Percentiles rank a stretch among this genome's conserved stretches.
Evolutionary conservation across 2,797 vertebrate genomes (phyloP).

Genomic region (Taeniopygia guttata): DNA sequence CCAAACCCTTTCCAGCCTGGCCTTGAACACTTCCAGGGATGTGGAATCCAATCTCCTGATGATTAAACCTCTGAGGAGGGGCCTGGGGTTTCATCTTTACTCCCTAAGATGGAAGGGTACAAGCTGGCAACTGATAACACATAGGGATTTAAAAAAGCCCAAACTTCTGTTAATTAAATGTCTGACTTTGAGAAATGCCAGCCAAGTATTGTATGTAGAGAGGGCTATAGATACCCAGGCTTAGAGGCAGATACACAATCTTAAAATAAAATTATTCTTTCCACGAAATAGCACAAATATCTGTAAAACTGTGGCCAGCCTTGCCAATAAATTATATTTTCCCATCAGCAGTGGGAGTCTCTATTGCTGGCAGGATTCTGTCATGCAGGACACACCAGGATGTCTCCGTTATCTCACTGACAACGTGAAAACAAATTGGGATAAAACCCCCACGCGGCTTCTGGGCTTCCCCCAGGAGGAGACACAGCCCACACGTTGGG

Average conservation of each 20-base stretch:
- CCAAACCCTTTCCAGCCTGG: not conserved
- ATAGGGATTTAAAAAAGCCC: not conserved
- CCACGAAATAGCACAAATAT: not conserved
- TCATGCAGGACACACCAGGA: not conserved
- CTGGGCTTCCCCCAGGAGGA: constrained; percentile 38
- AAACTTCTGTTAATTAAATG: not conserved
- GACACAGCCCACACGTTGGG: not conserved
- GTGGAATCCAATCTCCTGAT: not conserved
- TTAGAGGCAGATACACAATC: not conserved
- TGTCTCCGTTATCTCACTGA: not conserved
- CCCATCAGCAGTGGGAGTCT: not conserved
- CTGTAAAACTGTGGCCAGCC: not conserved
- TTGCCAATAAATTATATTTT: not conserved
- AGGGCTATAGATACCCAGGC: not conserved
- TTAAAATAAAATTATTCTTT: not conserved
- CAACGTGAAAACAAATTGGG: not conserved
- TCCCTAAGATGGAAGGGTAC: not conserved
- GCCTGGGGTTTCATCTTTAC: not conserved
- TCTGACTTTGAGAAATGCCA: constrained; percentile 15
- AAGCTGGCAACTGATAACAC: not conserved
- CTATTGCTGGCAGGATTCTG: constrained; percentile 9
- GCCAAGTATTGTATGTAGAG: not conserved
- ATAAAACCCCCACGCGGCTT: constrained; percentile 16
- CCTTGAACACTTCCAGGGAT: not conserved
- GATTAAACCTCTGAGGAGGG: not conserved